phyloP scores from a whole-genome alignment of 2,797 vertebrate genomes.

The Crax fasciolata region DNA sequence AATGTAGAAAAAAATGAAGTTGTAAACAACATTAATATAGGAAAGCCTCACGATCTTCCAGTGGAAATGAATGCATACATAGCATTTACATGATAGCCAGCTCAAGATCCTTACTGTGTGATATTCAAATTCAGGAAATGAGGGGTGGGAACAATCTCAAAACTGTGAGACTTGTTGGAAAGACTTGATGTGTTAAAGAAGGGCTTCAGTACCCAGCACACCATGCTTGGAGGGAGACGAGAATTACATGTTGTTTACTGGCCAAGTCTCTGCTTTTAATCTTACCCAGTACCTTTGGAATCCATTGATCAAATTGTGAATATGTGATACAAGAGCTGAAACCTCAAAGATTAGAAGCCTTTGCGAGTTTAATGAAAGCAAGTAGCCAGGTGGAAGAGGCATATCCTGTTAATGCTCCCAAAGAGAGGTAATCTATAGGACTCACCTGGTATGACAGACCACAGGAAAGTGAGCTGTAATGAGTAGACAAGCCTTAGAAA shows the following conservation, averaged over 20 bases:
- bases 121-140: neutral
- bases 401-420: neutral
- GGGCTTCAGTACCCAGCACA: neutral
- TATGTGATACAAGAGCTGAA: neutral
- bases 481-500: neutral
- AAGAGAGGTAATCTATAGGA: neutral
- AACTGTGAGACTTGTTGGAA: neutral
- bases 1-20: neutral
- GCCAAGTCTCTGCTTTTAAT: neutral
- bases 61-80: neutral
- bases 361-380: neutral
- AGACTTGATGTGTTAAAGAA: neutral
- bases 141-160: neutral
- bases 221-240: neutral
- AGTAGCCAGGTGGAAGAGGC: neutral
- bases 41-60: neutral
- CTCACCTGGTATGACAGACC: neutral
- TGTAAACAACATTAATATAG: neutral
- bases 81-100: neutral
- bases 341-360: neutral
- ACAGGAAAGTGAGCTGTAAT: rapidly evolving
- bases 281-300: neutral
- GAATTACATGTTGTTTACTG: rapidly evolving
- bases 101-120: neutral
- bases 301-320: neutral